Base-by-base conservation (phyloP, 1,140 invertebrate genomes). In the Planococcus citri region DNA sequence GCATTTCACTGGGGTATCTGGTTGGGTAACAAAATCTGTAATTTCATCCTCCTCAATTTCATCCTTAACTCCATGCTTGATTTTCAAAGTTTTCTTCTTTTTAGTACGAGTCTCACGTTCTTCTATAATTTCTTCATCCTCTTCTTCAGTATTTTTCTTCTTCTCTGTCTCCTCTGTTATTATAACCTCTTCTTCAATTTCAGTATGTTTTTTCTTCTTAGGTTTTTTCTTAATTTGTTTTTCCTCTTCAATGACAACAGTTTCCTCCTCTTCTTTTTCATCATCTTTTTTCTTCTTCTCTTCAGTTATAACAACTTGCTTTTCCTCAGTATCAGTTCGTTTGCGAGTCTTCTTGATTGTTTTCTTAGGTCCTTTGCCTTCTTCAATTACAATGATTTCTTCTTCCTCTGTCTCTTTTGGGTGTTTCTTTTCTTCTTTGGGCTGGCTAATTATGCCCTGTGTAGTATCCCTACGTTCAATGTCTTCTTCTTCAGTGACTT, bases 1-100 rank as follows among this genome's bases (percentile, higher is more conserved):
- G 22, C 69, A 69, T 71, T 73, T 74, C 22, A 73, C 8, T 8
- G 74, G 71, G 60, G 70, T 70, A 21, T 69, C 72, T 58, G 51
- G 22, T 61, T 69, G 17, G 21, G 61, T 14, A 27, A 57, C 21
- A 4, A 69, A 61, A 57, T 79, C 74, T 20, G 78, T 74, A 38
- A 76, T 73, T 72, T 78, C 77, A 72, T 80, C 79, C 25, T 74
- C 73, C 67, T 74, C 75, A 20, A 73, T 72, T 69, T 76, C 72
- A 71, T 75, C 73, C 67, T 76, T 76, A 70, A 73, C 70, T 70
- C 74, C 72, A 71, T 75, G 21, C 70, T 72, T 73, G 76, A 73
- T 76, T 75, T 71, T 74, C 73, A 75, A 73, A 76, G 73, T 73
- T 77, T 64, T 78, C 78, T 70, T 77, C 75, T 74, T 74, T 75